Percentiles rank a stretch among this genome's conserved stretches.
phyloP scores from a whole-genome alignment of 2,888 invertebrate species.

The Brassicogethes aeneus region DNA sequence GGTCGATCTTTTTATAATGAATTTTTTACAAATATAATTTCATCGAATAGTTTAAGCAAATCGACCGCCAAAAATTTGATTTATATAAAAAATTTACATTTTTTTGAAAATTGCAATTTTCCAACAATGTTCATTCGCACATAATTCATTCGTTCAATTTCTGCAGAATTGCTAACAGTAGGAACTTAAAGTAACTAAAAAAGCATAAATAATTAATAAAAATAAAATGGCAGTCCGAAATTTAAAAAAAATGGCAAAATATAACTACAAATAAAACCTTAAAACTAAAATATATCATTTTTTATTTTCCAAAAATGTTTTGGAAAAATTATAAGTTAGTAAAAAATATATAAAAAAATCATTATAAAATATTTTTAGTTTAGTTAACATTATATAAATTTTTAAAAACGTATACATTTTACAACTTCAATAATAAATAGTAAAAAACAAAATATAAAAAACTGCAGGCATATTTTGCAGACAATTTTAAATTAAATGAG shows the following conservation, averaged over 20 bases:
- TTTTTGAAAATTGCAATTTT: conserved; percentile 3
- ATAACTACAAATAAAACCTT: conserved; percentile 19
- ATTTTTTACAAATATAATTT: too few relatives aligned
- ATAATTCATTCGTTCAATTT: conserved; percentile 13
- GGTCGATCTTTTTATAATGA: too few relatives aligned
- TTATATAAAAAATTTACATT: not conserved
- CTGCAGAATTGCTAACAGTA: conserved; percentile 24
- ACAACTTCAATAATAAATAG: conserved; percentile 19
- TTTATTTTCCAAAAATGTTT: not conserved
- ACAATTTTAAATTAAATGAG: not conserved
- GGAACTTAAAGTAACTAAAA: conserved; percentile 34
- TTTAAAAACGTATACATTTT: conserved; percentile 22
- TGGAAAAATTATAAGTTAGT: conserved; percentile 20
- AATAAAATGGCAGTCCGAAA: conserved; percentile 33
- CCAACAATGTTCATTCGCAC: conserved; percentile 7
- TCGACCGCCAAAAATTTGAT: conserved; percentile 1
- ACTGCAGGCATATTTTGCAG: conserved; percentile 18
- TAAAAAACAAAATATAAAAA: conserved; percentile 14
- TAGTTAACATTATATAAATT: conserved; percentile 21
- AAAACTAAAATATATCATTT: not conserved
- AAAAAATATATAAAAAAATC: conserved; percentile 25
- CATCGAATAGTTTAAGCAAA: not conserved
- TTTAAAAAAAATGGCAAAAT: conserved; percentile 30
- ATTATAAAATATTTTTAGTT: conserved; percentile 21
- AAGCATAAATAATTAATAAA: conserved; percentile 30